Conservation (phyloP, 2,797 vertebrate genomes). For the Petrocephalus sullivani region DNA sequence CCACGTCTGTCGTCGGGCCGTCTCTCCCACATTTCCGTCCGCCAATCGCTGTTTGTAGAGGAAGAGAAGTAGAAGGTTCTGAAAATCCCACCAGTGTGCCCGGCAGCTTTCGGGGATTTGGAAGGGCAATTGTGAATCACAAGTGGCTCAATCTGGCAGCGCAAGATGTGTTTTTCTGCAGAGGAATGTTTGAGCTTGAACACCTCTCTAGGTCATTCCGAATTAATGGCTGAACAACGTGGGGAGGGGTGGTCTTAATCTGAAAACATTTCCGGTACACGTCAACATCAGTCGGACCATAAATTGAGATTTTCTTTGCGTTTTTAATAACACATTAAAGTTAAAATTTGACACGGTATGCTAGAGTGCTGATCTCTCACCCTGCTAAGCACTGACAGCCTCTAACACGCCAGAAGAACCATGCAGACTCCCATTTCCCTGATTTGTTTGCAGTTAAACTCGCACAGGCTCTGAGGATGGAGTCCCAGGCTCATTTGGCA, state of each 20-base stretch:
- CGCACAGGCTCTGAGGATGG: not conserved
- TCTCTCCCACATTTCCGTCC: constrained; percentile 17
- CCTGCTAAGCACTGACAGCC: not conserved
- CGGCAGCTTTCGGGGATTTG: constrained; percentile 24
- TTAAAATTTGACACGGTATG: not conserved
- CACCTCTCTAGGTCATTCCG: constrained; percentile 14
- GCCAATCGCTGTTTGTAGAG: constrained; percentile 23
- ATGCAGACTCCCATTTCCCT: not conserved
- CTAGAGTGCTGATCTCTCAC: not conserved
- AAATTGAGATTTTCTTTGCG: not conserved
- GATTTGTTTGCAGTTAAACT: constrained; percentile 5
- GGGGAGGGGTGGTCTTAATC: not conserved
- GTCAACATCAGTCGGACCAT: not conserved
- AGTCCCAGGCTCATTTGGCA: constrained; percentile 5
- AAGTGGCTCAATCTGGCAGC: constrained; percentile 1
- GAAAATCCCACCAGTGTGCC: constrained; percentile 20
- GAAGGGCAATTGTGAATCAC: constrained; percentile 19
- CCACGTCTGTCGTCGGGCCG: not conserved
- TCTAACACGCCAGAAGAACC: not conserved
- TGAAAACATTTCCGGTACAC: not conserved
- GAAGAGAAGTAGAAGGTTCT: constrained; percentile 8
- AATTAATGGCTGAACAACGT: not conserved
- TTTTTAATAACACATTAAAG: not conserved
- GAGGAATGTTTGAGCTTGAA: not conserved
- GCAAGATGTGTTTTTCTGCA: not conserved